phyloP scores from a whole-genome alignment of 2,113 vertebrate species.

The Rhombomys opimus region DNA sequence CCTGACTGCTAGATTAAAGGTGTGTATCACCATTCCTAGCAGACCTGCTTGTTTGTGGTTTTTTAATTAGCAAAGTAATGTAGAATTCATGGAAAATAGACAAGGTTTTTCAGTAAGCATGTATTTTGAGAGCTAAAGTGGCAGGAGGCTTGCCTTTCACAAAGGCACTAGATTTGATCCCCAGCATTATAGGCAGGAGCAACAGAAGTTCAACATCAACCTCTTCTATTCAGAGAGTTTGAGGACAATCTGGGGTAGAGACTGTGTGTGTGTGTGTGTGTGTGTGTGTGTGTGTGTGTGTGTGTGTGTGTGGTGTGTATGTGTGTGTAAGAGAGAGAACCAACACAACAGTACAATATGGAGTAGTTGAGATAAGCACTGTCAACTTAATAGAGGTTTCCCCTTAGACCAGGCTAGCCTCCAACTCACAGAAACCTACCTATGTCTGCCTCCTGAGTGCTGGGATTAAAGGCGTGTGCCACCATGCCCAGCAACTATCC shows the following conservation, averaged over 20 bases:
- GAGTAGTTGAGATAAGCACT: background rate
- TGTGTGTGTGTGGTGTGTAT: too few relatives aligned
- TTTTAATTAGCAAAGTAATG: slow-evolving; percentile 35
- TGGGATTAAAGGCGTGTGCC: background rate
- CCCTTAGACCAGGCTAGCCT: background rate
- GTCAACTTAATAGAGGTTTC: background rate
- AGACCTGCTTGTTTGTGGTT: background rate
- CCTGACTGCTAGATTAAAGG: too few relatives aligned
- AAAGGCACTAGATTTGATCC: background rate
- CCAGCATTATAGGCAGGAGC: background rate
- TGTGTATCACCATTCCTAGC: too few relatives aligned
- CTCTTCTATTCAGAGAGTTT: background rate
- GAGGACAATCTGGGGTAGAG: background rate
- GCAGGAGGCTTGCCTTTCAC: background rate
- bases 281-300: too few relatives aligned
- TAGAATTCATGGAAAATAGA: background rate
- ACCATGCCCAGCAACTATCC: background rate
- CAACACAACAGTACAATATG: background rate
- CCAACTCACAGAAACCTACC: background rate
- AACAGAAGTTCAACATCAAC: background rate
- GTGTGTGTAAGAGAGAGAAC: too few relatives aligned
- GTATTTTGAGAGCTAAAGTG: background rate
- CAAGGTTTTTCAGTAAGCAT: background rate
- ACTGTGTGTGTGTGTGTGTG: background rate
- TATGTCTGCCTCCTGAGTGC: background rate